Conservation (phyloP, 2,113 vertebrate species). For the Bujurquina vittata region DNA sequence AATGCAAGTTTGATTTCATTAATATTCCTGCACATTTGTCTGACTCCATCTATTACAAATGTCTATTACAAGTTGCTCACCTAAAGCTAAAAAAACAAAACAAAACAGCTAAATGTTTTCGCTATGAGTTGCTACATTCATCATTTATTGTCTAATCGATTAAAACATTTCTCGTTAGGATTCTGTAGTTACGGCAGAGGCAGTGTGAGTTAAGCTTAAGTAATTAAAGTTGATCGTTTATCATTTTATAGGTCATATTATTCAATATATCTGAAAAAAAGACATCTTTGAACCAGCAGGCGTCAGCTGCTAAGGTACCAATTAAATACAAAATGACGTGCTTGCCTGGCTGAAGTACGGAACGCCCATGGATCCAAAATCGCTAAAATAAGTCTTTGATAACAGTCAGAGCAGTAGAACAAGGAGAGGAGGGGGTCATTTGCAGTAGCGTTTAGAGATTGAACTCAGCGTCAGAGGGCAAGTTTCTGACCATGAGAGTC, state of each 20-base stretch:
- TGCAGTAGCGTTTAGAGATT: background rate
- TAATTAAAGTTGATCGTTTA: background rate
- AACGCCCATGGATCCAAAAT: background rate
- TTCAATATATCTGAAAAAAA: background rate
- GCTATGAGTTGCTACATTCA: background rate
- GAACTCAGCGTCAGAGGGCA: accelerated
- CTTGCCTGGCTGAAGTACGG: background rate
- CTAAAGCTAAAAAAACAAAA: background rate
- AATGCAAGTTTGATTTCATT: background rate
- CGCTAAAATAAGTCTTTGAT: background rate
- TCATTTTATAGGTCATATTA: background rate
- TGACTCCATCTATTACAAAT: background rate
- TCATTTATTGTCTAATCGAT: background rate
- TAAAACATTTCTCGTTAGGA: background rate
- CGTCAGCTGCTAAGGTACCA: background rate
- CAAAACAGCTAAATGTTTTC: accelerated
- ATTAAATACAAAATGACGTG: constrained; percentile 42
- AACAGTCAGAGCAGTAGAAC: background rate
- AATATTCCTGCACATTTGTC: background rate
- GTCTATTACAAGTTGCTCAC: background rate
- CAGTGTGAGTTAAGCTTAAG: background rate
- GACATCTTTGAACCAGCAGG: background rate
- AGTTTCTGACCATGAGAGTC: constrained; percentile 71
- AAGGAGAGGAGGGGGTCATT: background rate
- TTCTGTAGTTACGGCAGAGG: background rate